Evolutionary conservation across 2,888 invertebrate species (phyloP).

Genomic region (Chironomus riparius): DNA sequence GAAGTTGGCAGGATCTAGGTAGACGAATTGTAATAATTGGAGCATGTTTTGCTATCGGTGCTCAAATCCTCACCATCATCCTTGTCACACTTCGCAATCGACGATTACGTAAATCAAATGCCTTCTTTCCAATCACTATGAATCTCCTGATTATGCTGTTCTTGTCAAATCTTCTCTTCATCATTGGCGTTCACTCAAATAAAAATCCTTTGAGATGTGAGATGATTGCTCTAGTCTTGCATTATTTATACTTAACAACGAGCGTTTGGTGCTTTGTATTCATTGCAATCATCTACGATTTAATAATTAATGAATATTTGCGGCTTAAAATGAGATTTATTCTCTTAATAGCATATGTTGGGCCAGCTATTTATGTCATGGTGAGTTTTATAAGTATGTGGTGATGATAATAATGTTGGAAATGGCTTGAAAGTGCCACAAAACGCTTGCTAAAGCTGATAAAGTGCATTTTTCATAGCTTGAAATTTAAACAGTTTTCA

Average conservation of each 20-base stretch:
- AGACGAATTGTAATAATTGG: conserved; percentile 46
- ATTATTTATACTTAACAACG: conserved; percentile 60
- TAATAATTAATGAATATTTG: conserved; percentile 41
- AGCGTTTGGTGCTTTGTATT: conserved; percentile 61
- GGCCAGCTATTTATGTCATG: conserved; percentile 56
- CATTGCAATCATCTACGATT: conserved; percentile 53
- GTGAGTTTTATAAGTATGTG: conserved; percentile 42
- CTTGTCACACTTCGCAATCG: conserved; percentile 33
- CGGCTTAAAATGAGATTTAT: conserved; percentile 14
- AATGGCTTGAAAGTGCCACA: too few species aligned
- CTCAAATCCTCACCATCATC: conserved; percentile 45
- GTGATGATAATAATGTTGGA: too few species aligned
- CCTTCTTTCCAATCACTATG: conserved; percentile 47
- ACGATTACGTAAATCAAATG: conserved; percentile 30
- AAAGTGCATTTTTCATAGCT: background rate
- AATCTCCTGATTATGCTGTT: conserved; percentile 54
- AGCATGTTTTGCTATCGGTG: conserved; percentile 45
- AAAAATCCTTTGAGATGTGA: conserved; percentile 56
- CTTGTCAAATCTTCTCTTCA: conserved; percentile 53
- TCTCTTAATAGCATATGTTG: conserved; percentile 49
- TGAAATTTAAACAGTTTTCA: too few species aligned
- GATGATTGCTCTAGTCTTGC: conserved; percentile 55
- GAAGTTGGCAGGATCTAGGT: conserved; percentile 45
- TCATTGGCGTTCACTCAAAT: conserved; percentile 58
- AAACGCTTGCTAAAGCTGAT: too few species aligned